Evolutionary conservation across 2,888 invertebrate species (phyloP).

Genomic region (Syritta pipiens): DNA sequence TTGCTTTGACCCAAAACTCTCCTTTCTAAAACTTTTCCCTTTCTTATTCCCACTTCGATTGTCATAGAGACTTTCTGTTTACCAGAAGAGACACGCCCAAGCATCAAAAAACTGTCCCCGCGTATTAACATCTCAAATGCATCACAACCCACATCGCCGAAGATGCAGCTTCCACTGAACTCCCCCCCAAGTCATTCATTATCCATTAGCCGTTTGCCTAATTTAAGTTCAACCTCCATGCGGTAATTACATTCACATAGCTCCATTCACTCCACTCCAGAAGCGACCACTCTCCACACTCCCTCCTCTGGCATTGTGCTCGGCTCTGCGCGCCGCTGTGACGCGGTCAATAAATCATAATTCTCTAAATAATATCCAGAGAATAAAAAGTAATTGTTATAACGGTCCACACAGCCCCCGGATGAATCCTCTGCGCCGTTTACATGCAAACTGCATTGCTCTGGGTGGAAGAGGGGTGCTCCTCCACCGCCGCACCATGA

Average conservation of each 20-base stretch:
- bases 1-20: too few species aligned
- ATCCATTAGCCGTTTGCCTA: neutral
- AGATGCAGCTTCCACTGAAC: too few species aligned
- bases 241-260: neutral
- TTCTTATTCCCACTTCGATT: too few species aligned
- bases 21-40: too few species aligned
- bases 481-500: constrained; percentile 4
- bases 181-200: neutral
- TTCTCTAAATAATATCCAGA: constrained; percentile 50
- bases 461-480: neutral
- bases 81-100: too few species aligned
- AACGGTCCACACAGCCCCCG: neutral
- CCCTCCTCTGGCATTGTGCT: too few species aligned
- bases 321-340: neutral
- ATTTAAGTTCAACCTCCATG: neutral
- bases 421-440: neutral
- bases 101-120: too few species aligned
- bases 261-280: neutral
- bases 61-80: too few species aligned
- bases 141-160: too few species aligned
- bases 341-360: constrained; percentile 50
- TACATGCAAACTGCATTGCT: constrained; percentile 2
- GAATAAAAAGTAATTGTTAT: constrained; percentile 15
- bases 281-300: neutral
- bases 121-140: too few species aligned